Percentiles rank a stretch among this genome's conserved stretches.
Evolutionary conservation across 2,888 invertebrate genomes (phyloP).

Genomic region (Pyrocoelia pectoralis): DNA sequence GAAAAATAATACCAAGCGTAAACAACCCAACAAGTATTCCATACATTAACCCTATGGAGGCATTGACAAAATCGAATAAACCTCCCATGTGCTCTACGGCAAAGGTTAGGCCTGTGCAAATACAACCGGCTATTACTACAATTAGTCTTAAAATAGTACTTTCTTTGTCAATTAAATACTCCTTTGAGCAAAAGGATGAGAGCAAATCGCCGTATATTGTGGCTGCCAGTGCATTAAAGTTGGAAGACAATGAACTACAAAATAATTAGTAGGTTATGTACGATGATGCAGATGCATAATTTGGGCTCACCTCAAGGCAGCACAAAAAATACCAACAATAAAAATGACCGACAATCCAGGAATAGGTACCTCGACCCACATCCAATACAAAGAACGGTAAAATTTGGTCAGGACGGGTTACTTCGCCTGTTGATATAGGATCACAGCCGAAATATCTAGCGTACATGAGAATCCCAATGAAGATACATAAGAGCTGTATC

Average conservation of each 20-base stretch:
- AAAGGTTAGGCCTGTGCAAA: slow-evolving; percentile 78
- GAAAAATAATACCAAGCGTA: slow-evolving; percentile 72
- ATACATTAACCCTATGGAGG: slow-evolving; percentile 59
- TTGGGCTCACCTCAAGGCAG: slow-evolving; percentile 74
- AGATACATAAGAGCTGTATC: slow-evolving; percentile 65
- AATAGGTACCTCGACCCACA: slow-evolving; percentile 65
- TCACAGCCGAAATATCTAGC: slow-evolving; percentile 73
- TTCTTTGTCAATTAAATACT: slow-evolving; percentile 62
- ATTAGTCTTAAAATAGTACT: slow-evolving; percentile 67
- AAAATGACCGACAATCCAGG: slow-evolving; percentile 79
- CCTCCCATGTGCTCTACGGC: slow-evolving; percentile 70
- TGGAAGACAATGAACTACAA: slow-evolving; percentile 67
- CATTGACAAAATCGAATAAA: slow-evolving; percentile 65
- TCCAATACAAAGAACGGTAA: slow-evolving; percentile 78
- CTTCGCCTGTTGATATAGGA: slow-evolving; percentile 67
- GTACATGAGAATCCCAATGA: slow-evolving; percentile 68
- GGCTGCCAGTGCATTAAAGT: slow-evolving; percentile 70
- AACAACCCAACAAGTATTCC: slow-evolving; percentile 75
- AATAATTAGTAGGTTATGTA: too few relatives aligned
- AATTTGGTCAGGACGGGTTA: slow-evolving; percentile 65
- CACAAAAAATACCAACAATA: slow-evolving; percentile 77
- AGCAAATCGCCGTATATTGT: slow-evolving; percentile 73
- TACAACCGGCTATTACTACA: slow-evolving; percentile 63
- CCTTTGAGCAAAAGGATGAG: slow-evolving; percentile 62
- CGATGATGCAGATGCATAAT: too few relatives aligned